These are phyloP conservation scores for Salvelinus alpinus DNA, from an alignment of 2,113 vertebrate genomes.

Conservation along the genomic window DNA sequence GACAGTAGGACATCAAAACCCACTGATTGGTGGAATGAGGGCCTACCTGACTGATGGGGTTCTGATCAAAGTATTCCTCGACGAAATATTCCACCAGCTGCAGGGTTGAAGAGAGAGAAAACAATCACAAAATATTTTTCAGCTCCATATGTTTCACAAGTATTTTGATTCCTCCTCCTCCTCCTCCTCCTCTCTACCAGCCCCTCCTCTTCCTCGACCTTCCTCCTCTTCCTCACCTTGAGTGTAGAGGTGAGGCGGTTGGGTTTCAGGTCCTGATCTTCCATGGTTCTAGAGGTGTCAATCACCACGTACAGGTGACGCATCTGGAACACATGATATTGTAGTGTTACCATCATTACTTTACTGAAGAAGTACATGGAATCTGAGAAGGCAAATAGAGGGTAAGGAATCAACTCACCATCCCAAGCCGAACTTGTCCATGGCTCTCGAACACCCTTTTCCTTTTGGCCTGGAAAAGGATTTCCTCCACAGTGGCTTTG, in stretches of 20 bases:
- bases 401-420: conserved; percentile 77
- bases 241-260: conserved; percentile 87
- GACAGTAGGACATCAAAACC: background rate
- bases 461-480: conserved; percentile 92
- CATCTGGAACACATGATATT: conserved; percentile 80
- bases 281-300: conserved; percentile 94
- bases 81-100: conserved; percentile 93
- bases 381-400: background rate
- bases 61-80: conserved; percentile 98
- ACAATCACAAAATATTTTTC: background rate
- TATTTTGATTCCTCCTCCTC: background rate
- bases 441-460: conserved; percentile 88
- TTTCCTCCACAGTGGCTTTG: conserved; percentile 93
- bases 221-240: conserved; percentile 74
- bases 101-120: conserved; percentile 18
- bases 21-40: background rate
- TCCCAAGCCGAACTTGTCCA: conserved; percentile 94
- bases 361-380: background rate
- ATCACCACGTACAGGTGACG: conserved; percentile 92
- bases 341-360: too few relatives aligned
- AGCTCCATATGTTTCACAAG: background rate
- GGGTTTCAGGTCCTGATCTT: conserved; percentile 95
- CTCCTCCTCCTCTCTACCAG: background rate
- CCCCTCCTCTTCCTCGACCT: background rate
- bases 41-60: conserved; percentile 96